Evolutionary conservation across 2,113 vertebrate genomes (phyloP).

Genomic region (Zosterops lateralis): DNA sequence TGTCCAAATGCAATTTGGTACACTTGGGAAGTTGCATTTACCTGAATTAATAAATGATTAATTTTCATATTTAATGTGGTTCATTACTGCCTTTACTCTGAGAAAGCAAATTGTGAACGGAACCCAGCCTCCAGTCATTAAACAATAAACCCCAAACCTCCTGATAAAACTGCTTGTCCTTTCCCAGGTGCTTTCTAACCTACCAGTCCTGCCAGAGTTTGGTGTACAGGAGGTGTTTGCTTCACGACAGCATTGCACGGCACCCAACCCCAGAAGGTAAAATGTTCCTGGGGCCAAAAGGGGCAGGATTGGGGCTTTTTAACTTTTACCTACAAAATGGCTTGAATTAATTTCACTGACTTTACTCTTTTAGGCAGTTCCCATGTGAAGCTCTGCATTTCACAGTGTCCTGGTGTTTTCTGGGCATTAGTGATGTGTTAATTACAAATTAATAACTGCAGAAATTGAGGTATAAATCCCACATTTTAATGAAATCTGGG

Average conservation of each 20-base stretch:
- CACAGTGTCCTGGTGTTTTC: background rate
- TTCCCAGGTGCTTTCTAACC: constrained; percentile 90
- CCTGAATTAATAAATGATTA: background rate
- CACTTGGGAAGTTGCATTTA: background rate
- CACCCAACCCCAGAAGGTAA: constrained; percentile 90
- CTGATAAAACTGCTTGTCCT: background rate
- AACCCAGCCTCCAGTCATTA: background rate
- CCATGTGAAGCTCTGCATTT: background rate
- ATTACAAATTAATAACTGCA: background rate
- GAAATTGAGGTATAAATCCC: background rate
- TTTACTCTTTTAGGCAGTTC: background rate
- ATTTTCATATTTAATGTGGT: background rate
- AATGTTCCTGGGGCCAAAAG: background rate
- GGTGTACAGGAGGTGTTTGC: constrained; percentile 91
- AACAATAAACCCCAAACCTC: background rate
- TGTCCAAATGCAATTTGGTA: background rate
- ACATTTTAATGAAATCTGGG: background rate
- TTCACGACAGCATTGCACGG: constrained; percentile 90
- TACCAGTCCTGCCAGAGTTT: constrained; percentile 94
- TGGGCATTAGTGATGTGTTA: background rate
- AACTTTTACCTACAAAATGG: background rate
- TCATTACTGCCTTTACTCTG: background rate
- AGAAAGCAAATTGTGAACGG: background rate
- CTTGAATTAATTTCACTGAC: background rate
- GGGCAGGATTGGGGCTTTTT: background rate